Base-by-base conservation (phyloP, 2,797 vertebrate genomes). In the Ceyx erithaca region DNA sequence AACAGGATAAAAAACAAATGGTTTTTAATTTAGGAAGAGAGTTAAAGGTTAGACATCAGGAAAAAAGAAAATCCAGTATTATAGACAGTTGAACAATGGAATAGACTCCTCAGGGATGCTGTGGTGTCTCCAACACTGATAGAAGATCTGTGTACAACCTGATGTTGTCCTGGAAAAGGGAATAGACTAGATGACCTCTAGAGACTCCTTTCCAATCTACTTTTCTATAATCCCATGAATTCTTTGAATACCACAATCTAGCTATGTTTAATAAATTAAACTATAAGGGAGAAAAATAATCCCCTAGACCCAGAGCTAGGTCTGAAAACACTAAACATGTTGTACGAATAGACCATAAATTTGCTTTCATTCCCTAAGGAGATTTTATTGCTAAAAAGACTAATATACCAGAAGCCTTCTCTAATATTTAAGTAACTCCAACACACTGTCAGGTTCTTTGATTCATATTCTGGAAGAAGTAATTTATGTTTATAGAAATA, bases 301-400 rank as follows among this genome's bases (percentile, higher is more conserved):
- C 40, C 49, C n/a, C 28, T 63, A 92, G 76, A 87, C 25, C 3
- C 33, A 81, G 77, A 83, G 21, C 57, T 83, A 79, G 40, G 33
- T 63, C 72, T 91, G 70, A 90, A 93, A 91, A 87, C n/a, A 87
- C 46, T 43, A 70, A 79, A 91, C 51, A 66, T 54, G 46, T 76
- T 62, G 28, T 67, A 92, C 59, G 51, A 89, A 87, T n/a, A 70
- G 52, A 33, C 15, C 33, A 77, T 92, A 95, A 92, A 95, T 96
- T 89, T 79, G 23, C 49, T 91, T 93, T 73, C 45, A 43, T 67
- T 83, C 73, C 52, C 48, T 79, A 89, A 73, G n/a, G 70, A 91
- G 52, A 62, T 92, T 87, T 87, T 89, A 89, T 94, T 92, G 52
- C 63, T 66, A 87, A 55, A 71, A 93, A 80, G 70, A 51, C 52